These are phyloP conservation scores for Hemichromis elongatus DNA, from an alignment of 2,113 vertebrate genomes.

Conservation along the genomic window DNA sequence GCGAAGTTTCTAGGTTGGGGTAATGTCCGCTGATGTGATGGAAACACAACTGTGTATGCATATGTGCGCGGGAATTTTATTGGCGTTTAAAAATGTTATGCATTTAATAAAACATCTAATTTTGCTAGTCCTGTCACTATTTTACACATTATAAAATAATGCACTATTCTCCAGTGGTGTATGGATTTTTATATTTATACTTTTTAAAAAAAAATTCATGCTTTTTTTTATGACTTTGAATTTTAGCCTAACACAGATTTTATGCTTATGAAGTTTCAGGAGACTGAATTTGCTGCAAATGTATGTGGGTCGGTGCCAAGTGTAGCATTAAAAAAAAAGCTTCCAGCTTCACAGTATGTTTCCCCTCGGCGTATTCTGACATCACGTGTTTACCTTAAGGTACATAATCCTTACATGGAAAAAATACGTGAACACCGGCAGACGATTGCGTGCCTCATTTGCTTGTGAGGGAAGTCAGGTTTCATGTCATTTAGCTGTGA, in stretches of 20 bases:
- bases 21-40: not conserved
- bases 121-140: not conserved
- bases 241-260: not conserved
- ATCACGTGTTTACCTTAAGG: not conserved
- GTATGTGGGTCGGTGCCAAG: not conserved
- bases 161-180: not conserved
- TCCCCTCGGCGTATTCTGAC: not conserved
- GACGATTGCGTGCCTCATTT: not conserved
- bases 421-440: not conserved
- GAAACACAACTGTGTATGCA: not conserved
- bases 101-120: not conserved
- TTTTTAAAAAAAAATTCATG: accelerated
- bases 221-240: not conserved
- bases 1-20: not conserved
- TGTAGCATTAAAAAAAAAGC: not conserved
- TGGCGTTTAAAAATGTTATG: not conserved
- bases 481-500: not conserved
- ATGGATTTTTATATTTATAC: not conserved
- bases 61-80: not conserved
- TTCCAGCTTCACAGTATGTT: not conserved
- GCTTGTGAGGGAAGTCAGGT: not conserved
- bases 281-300: not conserved
- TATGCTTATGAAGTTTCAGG: not conserved
- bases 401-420: not conserved
- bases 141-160: not conserved